Evolutionary conservation across 1,140 invertebrate genomes (phyloP), one percentile per base, ranked within the genome.

Genomic region (Drosophila oshimai): DNA sequence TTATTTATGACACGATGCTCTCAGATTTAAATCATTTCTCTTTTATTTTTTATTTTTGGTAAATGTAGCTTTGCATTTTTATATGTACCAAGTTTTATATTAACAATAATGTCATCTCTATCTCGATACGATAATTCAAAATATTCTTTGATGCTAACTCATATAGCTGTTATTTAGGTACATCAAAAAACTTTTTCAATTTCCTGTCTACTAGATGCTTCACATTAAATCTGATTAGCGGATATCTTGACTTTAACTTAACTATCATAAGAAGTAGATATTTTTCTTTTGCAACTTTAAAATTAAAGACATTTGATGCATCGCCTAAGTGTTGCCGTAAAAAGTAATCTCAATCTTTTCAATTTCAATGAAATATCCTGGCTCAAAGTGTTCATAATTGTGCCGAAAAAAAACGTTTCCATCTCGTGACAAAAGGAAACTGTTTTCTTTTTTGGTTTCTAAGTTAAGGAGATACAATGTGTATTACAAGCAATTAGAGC

Each of bases 401-500:
- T 13, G 39, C 55, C 60, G 28, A 46, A 62, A 62, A 20, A 17
- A 28, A 24, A 53, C 44, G 58, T 58, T 65, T 33, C 60, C 34
- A 67, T 67, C 60, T 41, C 60, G 60, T 64, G 42, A 50, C 61
- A 65, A 64, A 39, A 62, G n/a, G n/a, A n/a, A 64, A 49, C 39
- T 13, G 34, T 36, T 18, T 36, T 9, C 6, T 3, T 22, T 29
- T 22, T 24, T 13, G n/a, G n/a, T 26, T 6, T 24, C 47, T 15
- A 12, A 28, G 29, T 45, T 45, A 24, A 17, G n/a, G 6, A 37
- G 12, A 15, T 9, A 29, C 41, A 67, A 51, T 71, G 54, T 61
- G 28, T 50, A 51, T 72, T 72, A 39, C 26, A 39, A 41, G 54
- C 53, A 72, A 72, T 72, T 72, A 36, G 54, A 34, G 69, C 55